These are phyloP conservation scores for Trichacis sp. DNA, from an alignment of 2,888 invertebrate genomes.

Conservation along the genomic window DNA sequence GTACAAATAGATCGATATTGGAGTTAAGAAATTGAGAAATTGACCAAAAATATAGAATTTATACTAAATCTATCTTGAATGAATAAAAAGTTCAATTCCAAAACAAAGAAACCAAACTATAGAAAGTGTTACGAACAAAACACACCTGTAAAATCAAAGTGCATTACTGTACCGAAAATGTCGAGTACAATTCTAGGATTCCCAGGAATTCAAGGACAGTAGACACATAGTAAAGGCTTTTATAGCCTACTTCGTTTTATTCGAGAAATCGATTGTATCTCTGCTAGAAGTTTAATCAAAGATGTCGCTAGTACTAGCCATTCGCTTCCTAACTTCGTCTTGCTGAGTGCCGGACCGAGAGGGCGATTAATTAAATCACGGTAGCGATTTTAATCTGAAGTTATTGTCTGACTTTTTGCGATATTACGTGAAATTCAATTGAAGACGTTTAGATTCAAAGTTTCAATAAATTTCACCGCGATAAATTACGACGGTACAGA, in stretches of 20 bases:
- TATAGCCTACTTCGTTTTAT: neutral
- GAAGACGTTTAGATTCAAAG: neutral
- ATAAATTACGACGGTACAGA: neutral
- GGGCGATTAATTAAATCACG: constrained; percentile 14
- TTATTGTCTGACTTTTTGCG: constrained; percentile 7
- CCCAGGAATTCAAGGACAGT: neutral
- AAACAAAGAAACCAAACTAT: too few species aligned
- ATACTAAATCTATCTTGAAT: too few species aligned
- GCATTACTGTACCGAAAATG: too few species aligned
- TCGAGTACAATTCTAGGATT: too few species aligned
- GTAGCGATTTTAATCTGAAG: constrained; percentile 11
- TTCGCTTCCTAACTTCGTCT: constrained; percentile 8
- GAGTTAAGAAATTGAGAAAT: too few species aligned
- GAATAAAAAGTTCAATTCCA: too few species aligned
- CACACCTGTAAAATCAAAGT: too few species aligned
- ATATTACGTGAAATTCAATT: neutral
- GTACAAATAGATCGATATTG: too few species aligned
- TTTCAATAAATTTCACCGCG: too few species aligned
- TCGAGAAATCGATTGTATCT: constrained; percentile 1
- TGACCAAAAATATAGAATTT: too few species aligned
- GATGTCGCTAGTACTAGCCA: constrained; percentile 9
- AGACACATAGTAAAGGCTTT: neutral
- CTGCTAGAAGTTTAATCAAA: constrained; percentile 10
- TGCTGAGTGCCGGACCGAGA: constrained; percentile 3
- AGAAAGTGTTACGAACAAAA: too few species aligned